Percentiles rank a stretch among this genome's conserved stretches.
Evolutionary conservation across 64 coral and sea anemone genomes (phyloP).

Genomic region (Pocillopora verrucosa): DNA sequence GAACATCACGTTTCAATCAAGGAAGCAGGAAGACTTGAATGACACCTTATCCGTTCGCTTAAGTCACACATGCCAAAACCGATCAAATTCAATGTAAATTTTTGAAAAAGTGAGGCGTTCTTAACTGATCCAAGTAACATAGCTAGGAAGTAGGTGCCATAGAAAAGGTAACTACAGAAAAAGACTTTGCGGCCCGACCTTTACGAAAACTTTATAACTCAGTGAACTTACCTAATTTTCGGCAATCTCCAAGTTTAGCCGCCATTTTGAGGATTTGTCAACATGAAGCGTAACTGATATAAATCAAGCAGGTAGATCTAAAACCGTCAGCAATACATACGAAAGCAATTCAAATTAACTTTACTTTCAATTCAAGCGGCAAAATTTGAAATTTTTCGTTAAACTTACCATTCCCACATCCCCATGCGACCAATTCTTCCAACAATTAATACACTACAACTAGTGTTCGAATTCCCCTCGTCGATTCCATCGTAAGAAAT

Average conservation of each 20-base stretch:
- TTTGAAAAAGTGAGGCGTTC: conserved; percentile 20
- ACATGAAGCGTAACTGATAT: too few species aligned
- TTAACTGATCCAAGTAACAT: conserved; percentile 18
- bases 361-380: too few species aligned
- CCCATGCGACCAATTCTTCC: too few species aligned
- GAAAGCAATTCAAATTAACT: too few species aligned
- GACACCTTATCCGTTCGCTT: neutral
- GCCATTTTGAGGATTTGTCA: too few species aligned
- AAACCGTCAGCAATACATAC: too few species aligned
- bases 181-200: conserved; percentile 15
- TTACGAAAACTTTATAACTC: conserved; percentile 16
- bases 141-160: conserved; percentile 10
- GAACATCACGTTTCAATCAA: neutral
- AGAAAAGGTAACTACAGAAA: conserved; percentile 18
- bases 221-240: conserved; percentile 7
- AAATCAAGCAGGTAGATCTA: too few species aligned
- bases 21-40: neutral
- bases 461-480: too few species aligned
- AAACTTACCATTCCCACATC: too few species aligned
- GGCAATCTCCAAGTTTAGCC: neutral
- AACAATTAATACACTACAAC: too few species aligned
- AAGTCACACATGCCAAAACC: neutral
- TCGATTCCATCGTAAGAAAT: too few species aligned
- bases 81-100: neutral
- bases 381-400: too few species aligned